Base-by-base conservation (phyloP, 2,113 vertebrate genomes). In the Tetraodon nigroviridis region DNA sequence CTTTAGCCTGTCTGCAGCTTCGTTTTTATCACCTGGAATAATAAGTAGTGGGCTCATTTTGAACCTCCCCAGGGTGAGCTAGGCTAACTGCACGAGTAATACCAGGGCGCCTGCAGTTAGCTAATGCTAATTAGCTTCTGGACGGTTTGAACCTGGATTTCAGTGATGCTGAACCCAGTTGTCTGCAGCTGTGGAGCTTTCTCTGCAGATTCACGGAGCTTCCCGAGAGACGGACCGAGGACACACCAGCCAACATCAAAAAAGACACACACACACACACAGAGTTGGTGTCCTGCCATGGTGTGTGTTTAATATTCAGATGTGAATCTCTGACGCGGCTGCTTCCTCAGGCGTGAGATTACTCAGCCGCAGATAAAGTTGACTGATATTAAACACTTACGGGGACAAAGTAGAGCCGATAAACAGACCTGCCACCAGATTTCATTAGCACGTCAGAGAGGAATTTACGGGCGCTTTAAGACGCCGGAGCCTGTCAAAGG, bases 121-220 rank as follows among this genome's bases (percentile, higher is more conserved):
- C 32, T 37, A 12, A 8, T 37, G 32, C 32, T 54, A 71, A 78
- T 68, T 62, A 66, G 58, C 69, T 67, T 72, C 55, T 49, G 67
- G 56, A 76, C 44, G 41, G 73, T 70, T 78, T 54, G 45, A 64
- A 63, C n/a, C 72, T 69, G 68, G 69, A 71, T 62, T 54, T 78
- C 48, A 71, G 80, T 70, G 55, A 53, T 82, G 78, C 79, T 86
- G 83, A 88, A 82, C 81, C 89, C 87, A 87, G 87, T 79, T 89
- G 85, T 88, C 81, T 89, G 89, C 88, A 82, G 79, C 76, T 88
- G 84, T 85, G 73, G 84, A 78, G 82, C 72, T 51, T 75, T 82
- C 87, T 87, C 64, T 69, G 51, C 79, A 76, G 84, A 87, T 80
- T 85, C 78, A 55, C 58, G 83, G 87, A 87, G 86, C 85, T 81